Base-by-base conservation (phyloP, 2,797 vertebrate genomes). In the Cuniculus paca region DNA sequence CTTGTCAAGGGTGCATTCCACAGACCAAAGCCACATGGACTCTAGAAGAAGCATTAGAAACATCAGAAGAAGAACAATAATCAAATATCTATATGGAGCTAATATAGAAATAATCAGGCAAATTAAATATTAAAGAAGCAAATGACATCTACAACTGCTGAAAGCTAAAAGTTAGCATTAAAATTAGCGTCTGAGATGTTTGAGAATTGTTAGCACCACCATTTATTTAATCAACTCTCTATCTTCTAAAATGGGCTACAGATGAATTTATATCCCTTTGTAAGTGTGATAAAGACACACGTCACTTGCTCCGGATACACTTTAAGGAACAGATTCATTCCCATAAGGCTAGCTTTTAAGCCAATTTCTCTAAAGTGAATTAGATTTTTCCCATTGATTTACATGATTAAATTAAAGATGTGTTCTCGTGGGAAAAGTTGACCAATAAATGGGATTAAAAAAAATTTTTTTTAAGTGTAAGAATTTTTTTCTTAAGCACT, bases 331-430 rank as follows among this genome's bases (percentile, higher is more conserved):
- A 83, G 58, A 95, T 92, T 94, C 74, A 45, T 96, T 96, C 95
- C 94, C 96, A 95, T 50, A 97, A 95, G 96, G 65, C 94, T 54
- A 63, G 84, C 72, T 94, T 94, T 75, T 89, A 90, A 96, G 84
- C 94, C 70, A 48, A 97, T 90, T 96, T 97, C 94, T 97, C 94
- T 92, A 90, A 97, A 97, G 96, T 95, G 95, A 98, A 97, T 97
- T 97, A 97, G 91, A 95, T 97, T 96, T 96, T 93, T 31, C 93
- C 88, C 90, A 96, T 97, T 97, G 97, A 97, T 97, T 97, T 96
- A 96, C 96, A 94, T 96, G 96, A 97, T 98, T 97, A 93, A 96
- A 96, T 97, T 97, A 97, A 97, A 97, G 89, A 97, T 93, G 72
- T 93, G 50, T 93, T 96, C 97, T 96, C 96, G 26, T 90, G 96